Evolutionary conservation across 2,888 invertebrate species (phyloP).

Genomic region (Allolobophora icterica): DNA sequence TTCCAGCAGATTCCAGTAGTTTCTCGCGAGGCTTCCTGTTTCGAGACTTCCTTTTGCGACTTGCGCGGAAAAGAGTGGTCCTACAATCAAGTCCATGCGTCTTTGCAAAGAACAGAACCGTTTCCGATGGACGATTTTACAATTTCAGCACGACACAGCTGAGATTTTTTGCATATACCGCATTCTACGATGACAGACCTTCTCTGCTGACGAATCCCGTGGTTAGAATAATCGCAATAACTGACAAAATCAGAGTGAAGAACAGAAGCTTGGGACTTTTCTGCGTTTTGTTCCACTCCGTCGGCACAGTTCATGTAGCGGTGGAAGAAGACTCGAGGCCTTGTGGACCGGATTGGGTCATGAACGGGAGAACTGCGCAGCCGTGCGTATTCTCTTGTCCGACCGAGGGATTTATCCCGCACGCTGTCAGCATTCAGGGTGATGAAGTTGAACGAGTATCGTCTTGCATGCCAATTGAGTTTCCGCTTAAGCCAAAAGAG

Average conservation of each 20-base stretch:
- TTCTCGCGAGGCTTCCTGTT: too few relatives aligned
- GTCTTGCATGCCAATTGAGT: slow-evolving; percentile 35
- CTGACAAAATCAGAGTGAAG: not conserved
- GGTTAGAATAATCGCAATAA: slow-evolving; percentile 33
- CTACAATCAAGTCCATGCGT: too few relatives aligned
- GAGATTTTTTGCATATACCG: slow-evolving; percentile 32
- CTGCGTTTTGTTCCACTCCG: not conserved
- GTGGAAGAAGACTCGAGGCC: slow-evolving; percentile 24
- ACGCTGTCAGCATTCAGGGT: slow-evolving; percentile 27
- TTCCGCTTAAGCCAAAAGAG: slow-evolving; percentile 29
- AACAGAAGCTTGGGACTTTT: too few relatives aligned
- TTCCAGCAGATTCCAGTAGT: too few relatives aligned
- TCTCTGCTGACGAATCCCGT: slow-evolving; percentile 34
- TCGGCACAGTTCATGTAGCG: not conserved
- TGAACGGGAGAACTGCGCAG: slow-evolving; percentile 28
- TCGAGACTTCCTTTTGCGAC: too few relatives aligned
- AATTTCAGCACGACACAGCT: slow-evolving; percentile 25
- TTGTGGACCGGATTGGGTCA: slow-evolving; percentile 28
- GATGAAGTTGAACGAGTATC: not conserved
- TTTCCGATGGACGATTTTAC: slow-evolving; percentile 32
- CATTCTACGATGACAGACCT: slow-evolving; percentile 34
- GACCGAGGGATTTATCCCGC: not conserved
- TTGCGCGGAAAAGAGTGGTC: too few relatives aligned
- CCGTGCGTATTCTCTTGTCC: slow-evolving; percentile 33
- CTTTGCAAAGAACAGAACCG: too few relatives aligned